Percentiles rank a stretch among this genome's conserved stretches.
Evolutionary conservation across 64 coral and sea anemone species (phyloP).

Genomic region (Cladopsammia gracilis): DNA sequence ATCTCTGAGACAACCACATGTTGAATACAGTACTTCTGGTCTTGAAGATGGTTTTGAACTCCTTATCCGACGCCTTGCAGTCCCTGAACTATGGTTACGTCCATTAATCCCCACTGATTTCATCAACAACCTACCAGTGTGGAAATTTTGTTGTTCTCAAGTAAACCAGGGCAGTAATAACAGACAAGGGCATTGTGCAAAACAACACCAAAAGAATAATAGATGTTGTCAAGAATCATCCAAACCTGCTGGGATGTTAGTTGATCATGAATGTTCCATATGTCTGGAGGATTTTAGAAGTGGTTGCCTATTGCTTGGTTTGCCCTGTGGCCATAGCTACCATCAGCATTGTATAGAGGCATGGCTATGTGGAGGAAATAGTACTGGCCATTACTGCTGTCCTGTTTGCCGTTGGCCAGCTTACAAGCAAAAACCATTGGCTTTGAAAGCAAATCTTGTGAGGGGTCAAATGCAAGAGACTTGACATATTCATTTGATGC

Average conservation of each 20-base stretch:
- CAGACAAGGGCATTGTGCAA: background rate
- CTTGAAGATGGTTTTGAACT: slow-evolving; percentile 82
- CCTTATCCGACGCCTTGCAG: slow-evolving; percentile 70
- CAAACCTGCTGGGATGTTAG: slow-evolving; percentile 54
- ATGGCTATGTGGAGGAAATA: slow-evolving; percentile 72
- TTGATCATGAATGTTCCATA: slow-evolving; percentile 67
- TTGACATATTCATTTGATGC: background rate
- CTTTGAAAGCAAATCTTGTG: background rate
- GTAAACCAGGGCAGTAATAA: background rate
- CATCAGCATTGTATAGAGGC: slow-evolving; percentile 79
- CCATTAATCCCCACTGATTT: slow-evolving; percentile 80
- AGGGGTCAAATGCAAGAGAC: background rate
- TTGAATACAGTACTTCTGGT: slow-evolving; percentile 69
- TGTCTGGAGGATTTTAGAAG: slow-evolving; percentile 72
- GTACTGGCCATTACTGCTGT: slow-evolving; percentile 57
- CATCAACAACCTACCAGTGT: slow-evolving; percentile 61
- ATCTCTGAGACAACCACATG: slow-evolving; percentile 58
- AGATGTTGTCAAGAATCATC: slow-evolving; percentile 19
- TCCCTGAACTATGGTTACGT: slow-evolving; percentile 79
- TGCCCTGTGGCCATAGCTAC: slow-evolving; percentile 84
- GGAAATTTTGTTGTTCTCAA: slow-evolving; percentile 56
- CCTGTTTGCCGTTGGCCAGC: slow-evolving; percentile 88
- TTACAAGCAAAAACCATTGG: slow-evolving; percentile 55
- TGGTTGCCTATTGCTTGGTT: slow-evolving; percentile 60
- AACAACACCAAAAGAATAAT: background rate